Conservation (phyloP, 2,113 vertebrate genomes). For the Tachycineta bicolor region DNA sequence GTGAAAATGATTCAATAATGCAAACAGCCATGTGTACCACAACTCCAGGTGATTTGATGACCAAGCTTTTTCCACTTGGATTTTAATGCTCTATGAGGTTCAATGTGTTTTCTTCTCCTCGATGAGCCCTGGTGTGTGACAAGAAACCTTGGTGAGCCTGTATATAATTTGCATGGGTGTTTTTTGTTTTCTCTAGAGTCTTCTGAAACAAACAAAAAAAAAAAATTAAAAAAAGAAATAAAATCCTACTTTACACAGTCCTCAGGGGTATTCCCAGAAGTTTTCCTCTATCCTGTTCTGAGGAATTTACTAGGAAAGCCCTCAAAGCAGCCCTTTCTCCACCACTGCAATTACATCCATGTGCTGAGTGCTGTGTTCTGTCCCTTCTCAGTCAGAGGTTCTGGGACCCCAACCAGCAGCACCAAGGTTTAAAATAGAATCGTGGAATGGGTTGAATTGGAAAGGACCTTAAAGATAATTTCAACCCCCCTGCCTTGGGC, state of each 20-base stretch:
- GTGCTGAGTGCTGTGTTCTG: background rate
- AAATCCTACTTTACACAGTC: background rate
- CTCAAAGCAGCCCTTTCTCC: background rate
- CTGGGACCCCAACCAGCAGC: rapidly evolving
- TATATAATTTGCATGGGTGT: background rate
- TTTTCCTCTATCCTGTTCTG: background rate
- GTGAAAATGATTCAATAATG: background rate
- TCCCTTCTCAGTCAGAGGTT: rapidly evolving
- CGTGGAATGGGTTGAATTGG: background rate
- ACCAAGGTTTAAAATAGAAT: background rate
- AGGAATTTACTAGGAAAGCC: background rate
- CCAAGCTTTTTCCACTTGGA: background rate
- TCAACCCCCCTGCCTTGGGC: background rate
- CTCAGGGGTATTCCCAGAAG: background rate
- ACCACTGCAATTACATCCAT: rapidly evolving
- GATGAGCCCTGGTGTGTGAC: background rate
- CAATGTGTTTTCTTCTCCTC: background rate
- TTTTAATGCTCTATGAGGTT: background rate
- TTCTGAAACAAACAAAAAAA: background rate
- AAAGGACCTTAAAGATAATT: background rate
- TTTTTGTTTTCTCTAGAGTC: background rate
- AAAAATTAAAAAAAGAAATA: background rate
- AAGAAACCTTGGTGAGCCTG: background rate
- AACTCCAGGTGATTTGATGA: background rate
- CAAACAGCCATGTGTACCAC: background rate